These are phyloP conservation scores for Gastrophryne carolinensis DNA, from an alignment of 2,797 vertebrate species.

Conservation along the genomic window DNA sequence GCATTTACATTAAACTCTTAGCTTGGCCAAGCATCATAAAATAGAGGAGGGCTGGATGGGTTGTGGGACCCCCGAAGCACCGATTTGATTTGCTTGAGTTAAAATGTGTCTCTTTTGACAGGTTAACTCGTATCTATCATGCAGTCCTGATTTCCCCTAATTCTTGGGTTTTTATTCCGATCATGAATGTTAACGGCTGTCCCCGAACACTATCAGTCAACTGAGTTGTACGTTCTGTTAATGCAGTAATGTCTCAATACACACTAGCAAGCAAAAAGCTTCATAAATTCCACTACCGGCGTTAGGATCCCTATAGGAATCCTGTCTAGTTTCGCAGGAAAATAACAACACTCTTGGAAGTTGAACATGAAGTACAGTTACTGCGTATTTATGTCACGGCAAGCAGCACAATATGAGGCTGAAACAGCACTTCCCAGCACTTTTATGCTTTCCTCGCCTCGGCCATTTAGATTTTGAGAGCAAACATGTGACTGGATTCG, in stretches of 20 bases:
- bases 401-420: neutral
- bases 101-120: neutral
- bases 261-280: constrained; percentile 13
- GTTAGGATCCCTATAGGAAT: constrained; percentile 7
- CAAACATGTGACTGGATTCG: no score
- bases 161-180: neutral
- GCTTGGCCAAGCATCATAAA: no score
- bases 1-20: no score
- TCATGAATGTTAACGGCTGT: neutral
- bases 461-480: neutral
- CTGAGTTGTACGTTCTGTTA: constrained; percentile 1
- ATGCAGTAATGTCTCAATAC: neutral
- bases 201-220: neutral
- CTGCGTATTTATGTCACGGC: neutral
- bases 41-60: neutral
- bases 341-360: neutral
- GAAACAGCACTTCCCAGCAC: neutral
- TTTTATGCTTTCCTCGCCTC: neutral
- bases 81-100: neutral
- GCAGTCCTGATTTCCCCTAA: neutral
- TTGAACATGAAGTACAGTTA: constrained; percentile 9
- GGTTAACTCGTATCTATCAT: neutral
- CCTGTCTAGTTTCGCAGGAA: constrained; percentile 5
- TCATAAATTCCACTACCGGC: constrained; percentile 13
- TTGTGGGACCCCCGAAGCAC: neutral